Base-by-base conservation (phyloP, 2,888 invertebrate genomes). In the Romanomermis culicivorax region DNA sequence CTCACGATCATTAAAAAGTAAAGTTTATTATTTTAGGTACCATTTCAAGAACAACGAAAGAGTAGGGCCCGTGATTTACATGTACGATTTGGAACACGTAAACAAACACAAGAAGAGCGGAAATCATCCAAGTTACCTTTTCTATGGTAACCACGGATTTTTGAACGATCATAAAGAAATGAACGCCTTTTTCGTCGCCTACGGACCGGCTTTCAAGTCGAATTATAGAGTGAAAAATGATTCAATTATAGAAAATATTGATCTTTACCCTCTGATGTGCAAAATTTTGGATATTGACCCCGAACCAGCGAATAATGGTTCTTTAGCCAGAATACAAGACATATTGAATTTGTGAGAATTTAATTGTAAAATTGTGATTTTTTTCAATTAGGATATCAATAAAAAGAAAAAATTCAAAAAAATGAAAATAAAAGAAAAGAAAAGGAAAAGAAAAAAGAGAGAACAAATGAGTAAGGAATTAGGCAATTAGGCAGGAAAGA, bases 221-320 rank as follows among this genome's bases (percentile, higher is more conserved):
- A 23, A 23, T 7, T 59, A 62, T 45, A 57, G 55, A 47, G 61
- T 66, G 11, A 59, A 63, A 17, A 60, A 74, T 2, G 77, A 7
- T 4, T 11, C 11, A 11, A 23, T 79, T 0, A 79, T 81, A 59
- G 70, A 76, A 54, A 78, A 75, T 51, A 75, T 81, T 20, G 80
- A 82, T 69, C 67, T 82, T 48, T 80, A 77, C 64, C 76, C 77
- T 30, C 67, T 82, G 24, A 77, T 80, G 62, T 77, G 79, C 62
- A 69, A 76, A 58, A 71, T 80, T 48, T 68, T 80, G 2, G 71
- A 76, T 30, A 63, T 80, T 23, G 61, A 70, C 2, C 72, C 76
- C 1, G 68, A 71, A 1, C n/a, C n/a, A n/a, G 64, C 71, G 17
- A 69, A 70, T 57, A 69, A 71, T 52, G 71, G 71, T 20, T 58